A percentile compares a stretch with the other conserved stretches of the same genome.
Conservation (phyloP, 2,888 invertebrate genomes). For the Lasius fuliginosus region DNA sequence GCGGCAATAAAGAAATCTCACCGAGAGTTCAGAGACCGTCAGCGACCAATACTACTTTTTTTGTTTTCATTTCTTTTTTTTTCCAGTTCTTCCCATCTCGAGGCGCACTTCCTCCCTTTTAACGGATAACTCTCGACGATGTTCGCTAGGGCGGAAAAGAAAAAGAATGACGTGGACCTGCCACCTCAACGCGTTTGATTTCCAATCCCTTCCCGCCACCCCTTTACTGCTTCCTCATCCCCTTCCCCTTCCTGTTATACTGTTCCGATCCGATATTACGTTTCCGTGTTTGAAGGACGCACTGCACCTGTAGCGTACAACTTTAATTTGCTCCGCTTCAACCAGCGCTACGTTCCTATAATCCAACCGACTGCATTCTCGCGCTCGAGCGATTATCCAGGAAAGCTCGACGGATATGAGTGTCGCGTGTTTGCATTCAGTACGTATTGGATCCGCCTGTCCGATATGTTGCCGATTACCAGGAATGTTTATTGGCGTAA, state of each 20-base stretch:
- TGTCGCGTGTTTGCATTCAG: background rate
- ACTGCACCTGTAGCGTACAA: constrained; percentile 63
- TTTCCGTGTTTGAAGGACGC: constrained; percentile 41
- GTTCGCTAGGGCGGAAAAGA: constrained; percentile 9
- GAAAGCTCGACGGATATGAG: constrained; percentile 17
- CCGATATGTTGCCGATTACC: background rate
- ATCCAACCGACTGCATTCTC: constrained; percentile 20
- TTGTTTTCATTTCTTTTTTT: background rate
- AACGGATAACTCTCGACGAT: constrained; percentile 20
- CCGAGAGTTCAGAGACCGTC: background rate
- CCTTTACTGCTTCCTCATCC: no score
- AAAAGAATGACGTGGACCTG: constrained; percentile 20
- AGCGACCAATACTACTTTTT: background rate
- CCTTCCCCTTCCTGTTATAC: background rate
- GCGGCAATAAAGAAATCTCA: background rate
- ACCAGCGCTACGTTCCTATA: background rate
- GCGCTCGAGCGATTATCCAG: background rate
- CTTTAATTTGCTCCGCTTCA: constrained; percentile 61
- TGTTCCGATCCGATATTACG: constrained; percentile 54
- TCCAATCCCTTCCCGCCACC: background rate
- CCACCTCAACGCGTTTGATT: constrained; percentile 39
- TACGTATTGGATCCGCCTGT: constrained; percentile 5
- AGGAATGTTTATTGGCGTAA: background rate
- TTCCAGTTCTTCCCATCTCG: background rate
- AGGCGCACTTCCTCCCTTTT: constrained; percentile 25